Base-by-base conservation (phyloP, 1,140 invertebrate genomes). In the Conus betulinus region DNA sequence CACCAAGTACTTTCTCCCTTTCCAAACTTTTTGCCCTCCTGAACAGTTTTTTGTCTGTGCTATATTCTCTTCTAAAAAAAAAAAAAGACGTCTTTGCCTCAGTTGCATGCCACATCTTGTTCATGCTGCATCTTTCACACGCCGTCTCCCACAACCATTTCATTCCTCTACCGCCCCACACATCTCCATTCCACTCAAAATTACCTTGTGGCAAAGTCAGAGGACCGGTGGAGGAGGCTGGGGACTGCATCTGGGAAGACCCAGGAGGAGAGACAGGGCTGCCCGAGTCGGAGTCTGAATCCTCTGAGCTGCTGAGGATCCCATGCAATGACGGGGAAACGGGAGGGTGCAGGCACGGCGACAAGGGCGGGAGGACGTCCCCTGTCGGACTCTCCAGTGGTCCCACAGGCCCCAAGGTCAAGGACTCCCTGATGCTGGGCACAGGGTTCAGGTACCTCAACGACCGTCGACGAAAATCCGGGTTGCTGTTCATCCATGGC, bases 321-420 rank as follows among this genome's bases (percentile, higher is more conserved):
- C 67, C 67, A 20, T 71, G 67, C 67, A 71, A n/a, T 11, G 67
- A 71, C 67, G 67, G 67, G 20, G 67, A 71, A n/a, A 71, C 20
- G 11, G 25, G 8, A 23, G 76, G 25, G 76, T 51, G 25, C 25
- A 78, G 76, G 39, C 25, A 8, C 1, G 27, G 51, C 7, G 79
- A 53, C 17, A 71, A n/a, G 51, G 79, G 51, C 15, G 76, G 27
- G 23, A 39, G 25, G 13, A 81, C 27, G 51, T 81, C 79, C 51
- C 51, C 79, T 20, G 79, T 81, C 4, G 79, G 79, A 53, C 79
- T 81, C 79, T 81, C 79, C 79, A 53, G 51, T 3, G 79, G 51
- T 20, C 10, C 25, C 39, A 39, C 39, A 39, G 79, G 51, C 76
- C 23, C 11, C 5, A 39, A n/a, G 4, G 51, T 5, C 39, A 53